These are phyloP conservation scores for Actinia tenebrosa DNA, from an alignment of 64 coral and sea anemone genomes.

Conservation along the genomic window DNA sequence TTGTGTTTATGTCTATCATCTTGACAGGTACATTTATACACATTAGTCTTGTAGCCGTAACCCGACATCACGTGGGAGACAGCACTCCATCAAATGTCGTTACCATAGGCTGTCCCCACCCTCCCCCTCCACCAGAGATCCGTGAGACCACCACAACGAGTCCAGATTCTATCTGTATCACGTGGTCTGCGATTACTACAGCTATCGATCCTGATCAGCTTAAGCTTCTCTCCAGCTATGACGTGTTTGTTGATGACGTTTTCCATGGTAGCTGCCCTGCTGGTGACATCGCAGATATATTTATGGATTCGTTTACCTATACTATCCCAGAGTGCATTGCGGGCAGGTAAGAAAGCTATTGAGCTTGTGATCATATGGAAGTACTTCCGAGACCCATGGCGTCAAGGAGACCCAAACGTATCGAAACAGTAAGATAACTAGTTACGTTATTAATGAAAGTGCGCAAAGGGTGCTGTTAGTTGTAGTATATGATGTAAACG, in stretches of 20 bases:
- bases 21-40: constrained; percentile 35
- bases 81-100: constrained; percentile 60
- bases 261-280: constrained; percentile 47
- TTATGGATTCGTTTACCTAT: constrained; percentile 50
- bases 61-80: constrained; percentile 68
- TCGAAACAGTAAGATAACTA: too few relatives aligned
- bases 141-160: constrained; percentile 17
- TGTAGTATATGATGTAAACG: too few relatives aligned
- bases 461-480: too few relatives aligned
- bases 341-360: constrained; percentile 29
- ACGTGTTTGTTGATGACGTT: constrained; percentile 64
- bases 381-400: too few relatives aligned
- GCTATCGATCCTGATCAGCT: not conserved
- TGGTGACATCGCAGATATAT: constrained; percentile 32
- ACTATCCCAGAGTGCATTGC: constrained; percentile 37
- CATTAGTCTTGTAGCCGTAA: constrained; percentile 55
- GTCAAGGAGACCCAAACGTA: too few relatives aligned
- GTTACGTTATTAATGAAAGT: too few relatives aligned
- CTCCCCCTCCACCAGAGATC: constrained; percentile 59
- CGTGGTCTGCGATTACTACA: constrained; percentile 31
- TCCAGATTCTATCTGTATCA: constrained; percentile 33
- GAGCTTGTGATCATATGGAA: too few relatives aligned
- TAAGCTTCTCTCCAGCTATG: constrained; percentile 36
- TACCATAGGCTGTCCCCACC: constrained; percentile 42
- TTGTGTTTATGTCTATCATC: not conserved